phyloP scores from a whole-genome alignment of 2,113 vertebrate genomes.

The Cyprinodon brontotheroides region DNA sequence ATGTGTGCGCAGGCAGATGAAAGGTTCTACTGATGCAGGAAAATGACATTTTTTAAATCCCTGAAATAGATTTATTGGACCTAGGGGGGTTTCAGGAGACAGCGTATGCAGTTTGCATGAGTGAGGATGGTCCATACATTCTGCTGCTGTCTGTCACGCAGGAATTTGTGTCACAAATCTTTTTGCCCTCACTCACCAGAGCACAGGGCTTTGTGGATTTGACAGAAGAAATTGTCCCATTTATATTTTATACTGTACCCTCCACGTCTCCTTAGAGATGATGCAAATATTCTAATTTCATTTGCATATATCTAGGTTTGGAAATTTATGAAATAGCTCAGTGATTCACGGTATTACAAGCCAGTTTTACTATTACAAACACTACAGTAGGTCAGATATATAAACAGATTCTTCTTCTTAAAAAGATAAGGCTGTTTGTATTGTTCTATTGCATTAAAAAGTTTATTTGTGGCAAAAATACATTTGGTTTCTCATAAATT shows the following conservation, averaged over 20 bases:
- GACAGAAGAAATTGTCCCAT: conserved; percentile 11
- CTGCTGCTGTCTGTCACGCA: conserved; percentile 10
- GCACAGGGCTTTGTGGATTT: neutral
- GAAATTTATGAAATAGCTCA: too few relatives aligned
- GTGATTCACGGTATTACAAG: too few relatives aligned
- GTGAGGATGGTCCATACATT: conserved; percentile 6
- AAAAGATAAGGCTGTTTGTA: too few relatives aligned
- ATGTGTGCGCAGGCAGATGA: conserved; percentile 36
- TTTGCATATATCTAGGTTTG: neutral
- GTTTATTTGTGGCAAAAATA: too few relatives aligned
- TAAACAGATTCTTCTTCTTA: too few relatives aligned
- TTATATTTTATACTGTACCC: conserved; percentile 25
- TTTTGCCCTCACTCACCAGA: conserved; percentile 12
- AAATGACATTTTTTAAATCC: conserved; percentile 47
- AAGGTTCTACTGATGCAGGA: conserved; percentile 44
- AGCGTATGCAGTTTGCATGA: conserved; percentile 27
- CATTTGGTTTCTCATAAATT: too few relatives aligned
- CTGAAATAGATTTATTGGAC: conserved; percentile 40
- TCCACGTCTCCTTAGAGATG: conserved; percentile 10
- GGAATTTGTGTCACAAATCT: conserved; percentile 21
- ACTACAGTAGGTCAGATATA: too few relatives aligned
- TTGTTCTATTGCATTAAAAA: too few relatives aligned
- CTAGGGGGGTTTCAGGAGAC: conserved; percentile 10
- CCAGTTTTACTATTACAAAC: too few relatives aligned
- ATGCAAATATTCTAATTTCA: neutral